Evolutionary conservation across 2,797 vertebrate species (phyloP), one percentile per base, ranked within the genome.

Genomic region (Sternotherus odoratus): DNA sequence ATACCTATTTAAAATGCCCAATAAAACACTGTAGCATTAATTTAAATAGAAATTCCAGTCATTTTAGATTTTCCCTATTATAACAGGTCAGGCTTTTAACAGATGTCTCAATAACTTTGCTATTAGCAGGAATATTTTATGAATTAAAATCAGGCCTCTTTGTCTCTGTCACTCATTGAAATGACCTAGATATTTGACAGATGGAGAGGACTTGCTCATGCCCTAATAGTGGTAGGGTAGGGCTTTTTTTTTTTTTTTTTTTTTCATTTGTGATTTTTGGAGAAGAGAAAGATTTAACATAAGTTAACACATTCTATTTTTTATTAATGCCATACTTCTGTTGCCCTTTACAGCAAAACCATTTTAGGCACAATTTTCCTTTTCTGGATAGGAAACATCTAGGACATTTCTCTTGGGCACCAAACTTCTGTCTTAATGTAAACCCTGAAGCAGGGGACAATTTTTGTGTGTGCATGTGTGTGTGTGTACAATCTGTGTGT

Each of bases 81-180:
- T 97, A 96, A 96, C 95, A 97, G 94, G 93, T 97, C 96, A 97
- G 77, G 51, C 85, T 95, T 93, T 97, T 95, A 95, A 90, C 96
- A 97, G 95, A 96, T 97, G 97, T 97, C 95, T 96, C 87, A 95
- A 94, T 96, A 97, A 96, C 91, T 97, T 98, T 95, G 92, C 90
- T 95, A 93, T 94, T 96, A 89, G 66, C 53, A 87, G 74, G 96
- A 96, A 96, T 96, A 96, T 97, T 96, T 97, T 56, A 54, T 94
- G 90, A 97, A 96, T 97, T 90, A 96, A 96, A 97, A 95, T 93
- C 93, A 80, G 66, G 63, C 95, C 89, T 88, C 83, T 95, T 96
- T 97, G 95, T 88, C 89, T 97, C 95, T 96, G 86, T 96, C 97
- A 95, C 95, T 97, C 93, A 39, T 90, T 95, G 92, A 96, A 97